These are phyloP conservation scores for Leguminivora glycinivorella DNA, from an alignment of 1,140 invertebrate species.

Conservation along the genomic window DNA sequence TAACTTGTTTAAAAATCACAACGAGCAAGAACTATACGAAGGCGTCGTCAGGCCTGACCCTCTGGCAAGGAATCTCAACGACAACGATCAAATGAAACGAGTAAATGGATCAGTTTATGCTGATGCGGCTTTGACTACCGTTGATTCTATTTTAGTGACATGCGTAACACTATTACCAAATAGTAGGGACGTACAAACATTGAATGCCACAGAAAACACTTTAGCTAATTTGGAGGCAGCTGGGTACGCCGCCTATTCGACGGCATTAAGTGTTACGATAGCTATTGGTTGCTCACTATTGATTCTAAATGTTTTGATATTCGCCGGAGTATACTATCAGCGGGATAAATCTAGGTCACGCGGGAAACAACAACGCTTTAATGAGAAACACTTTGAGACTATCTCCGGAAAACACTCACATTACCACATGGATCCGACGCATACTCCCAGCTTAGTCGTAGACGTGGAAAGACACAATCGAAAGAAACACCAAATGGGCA, in stretches of 20 bases:
- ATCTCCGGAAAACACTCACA: conserved; percentile 83
- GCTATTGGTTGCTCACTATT: conserved; percentile 93
- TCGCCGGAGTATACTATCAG: conserved; percentile 93
- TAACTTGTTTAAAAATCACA: conserved; percentile 90
- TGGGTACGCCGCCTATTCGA: conserved; percentile 88
- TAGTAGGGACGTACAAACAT: conserved; percentile 58
- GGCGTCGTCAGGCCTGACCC: conserved; percentile 90
- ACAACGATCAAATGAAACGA: conserved; percentile 53
- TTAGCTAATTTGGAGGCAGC: conserved; percentile 88
- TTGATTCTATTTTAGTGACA: conserved; percentile 70
- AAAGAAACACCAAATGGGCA: conserved; percentile 64
- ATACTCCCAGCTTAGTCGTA: conserved; percentile 86
- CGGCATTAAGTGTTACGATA: conserved; percentile 91
- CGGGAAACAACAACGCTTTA: conserved; percentile 77
- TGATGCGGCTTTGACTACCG: conserved; percentile 71
- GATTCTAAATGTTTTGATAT: conserved; percentile 93
- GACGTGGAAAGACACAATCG: conserved; percentile 86
- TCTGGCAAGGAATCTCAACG: conserved; percentile 75
- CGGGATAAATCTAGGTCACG: conserved; percentile 87
- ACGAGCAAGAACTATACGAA: conserved; percentile 89
- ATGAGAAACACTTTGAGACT: conserved; percentile 85
- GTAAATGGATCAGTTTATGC: conserved; percentile 63
- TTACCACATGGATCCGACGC: conserved; percentile 83
- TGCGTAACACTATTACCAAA: conserved; percentile 72
- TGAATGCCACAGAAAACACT: conserved; percentile 84